These are phyloP conservation scores for Callipepla californica DNA, from an alignment of 2,113 vertebrate genomes.

Conservation along the genomic window DNA sequence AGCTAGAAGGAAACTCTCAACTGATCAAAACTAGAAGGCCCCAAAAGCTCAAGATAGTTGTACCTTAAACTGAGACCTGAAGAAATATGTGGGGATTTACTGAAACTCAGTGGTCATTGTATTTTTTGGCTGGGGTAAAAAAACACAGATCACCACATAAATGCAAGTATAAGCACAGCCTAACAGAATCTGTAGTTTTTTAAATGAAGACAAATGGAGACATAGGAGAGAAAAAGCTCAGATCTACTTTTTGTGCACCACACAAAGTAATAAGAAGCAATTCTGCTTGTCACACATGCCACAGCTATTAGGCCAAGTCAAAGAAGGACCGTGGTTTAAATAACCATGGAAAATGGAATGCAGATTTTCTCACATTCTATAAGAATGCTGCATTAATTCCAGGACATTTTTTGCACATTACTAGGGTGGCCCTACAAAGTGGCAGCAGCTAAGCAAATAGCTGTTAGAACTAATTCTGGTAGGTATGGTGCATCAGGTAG, in stretches of 20 bases:
- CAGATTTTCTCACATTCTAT: not conserved
- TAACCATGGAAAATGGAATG: not conserved
- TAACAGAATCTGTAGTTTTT: not conserved
- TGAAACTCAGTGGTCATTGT: accelerated
- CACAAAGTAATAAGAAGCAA: not conserved
- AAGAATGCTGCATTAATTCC: not conserved
- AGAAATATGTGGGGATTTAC: not conserved
- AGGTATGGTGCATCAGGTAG: not conserved
- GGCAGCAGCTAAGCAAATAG: not conserved
- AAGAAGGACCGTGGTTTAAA: not conserved
- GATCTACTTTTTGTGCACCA: not conserved
- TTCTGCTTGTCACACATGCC: not conserved
- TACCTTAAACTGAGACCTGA: not conserved
- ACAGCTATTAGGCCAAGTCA: not conserved
- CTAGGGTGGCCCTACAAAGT: not conserved
- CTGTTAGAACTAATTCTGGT: not conserved
- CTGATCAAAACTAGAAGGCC: not conserved
- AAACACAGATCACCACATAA: not conserved
- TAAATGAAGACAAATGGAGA: not conserved
- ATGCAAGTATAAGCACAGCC: not conserved
- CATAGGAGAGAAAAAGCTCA: not conserved
- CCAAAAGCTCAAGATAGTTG: not conserved
- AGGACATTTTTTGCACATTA: not conserved
- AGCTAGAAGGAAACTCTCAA: not conserved
- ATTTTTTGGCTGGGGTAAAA: not conserved